Percentiles rank a stretch among this genome's conserved stretches.
phyloP scores from a whole-genome alignment of 2,113 vertebrate genomes.

The Datnioides undecimradiatus region DNA sequence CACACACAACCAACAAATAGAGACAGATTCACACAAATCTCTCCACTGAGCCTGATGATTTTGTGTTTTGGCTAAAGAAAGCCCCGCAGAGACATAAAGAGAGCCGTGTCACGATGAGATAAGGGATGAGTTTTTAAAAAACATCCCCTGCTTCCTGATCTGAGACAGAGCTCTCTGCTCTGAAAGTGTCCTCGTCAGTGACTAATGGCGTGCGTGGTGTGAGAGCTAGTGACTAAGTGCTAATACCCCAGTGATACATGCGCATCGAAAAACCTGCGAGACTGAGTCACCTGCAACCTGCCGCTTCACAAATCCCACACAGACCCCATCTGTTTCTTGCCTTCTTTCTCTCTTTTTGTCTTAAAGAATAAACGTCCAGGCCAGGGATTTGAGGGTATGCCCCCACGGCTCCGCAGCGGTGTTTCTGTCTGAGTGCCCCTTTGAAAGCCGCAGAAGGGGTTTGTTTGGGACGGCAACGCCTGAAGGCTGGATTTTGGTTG shows the following conservation, averaged over 20 bases:
- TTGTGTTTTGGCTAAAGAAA: conserved; percentile 13
- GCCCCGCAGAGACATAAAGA: conserved; percentile 20
- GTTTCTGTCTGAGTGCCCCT: conserved; percentile 42
- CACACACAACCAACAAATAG: conserved; percentile 19
- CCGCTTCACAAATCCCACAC: conserved; percentile 46
- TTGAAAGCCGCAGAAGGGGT: conserved; percentile 28
- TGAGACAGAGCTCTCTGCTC: conserved; percentile 35
- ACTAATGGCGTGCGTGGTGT: conserved; percentile 56
- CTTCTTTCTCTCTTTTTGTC: conserved; percentile 5
- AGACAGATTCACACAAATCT: conserved; percentile 24
- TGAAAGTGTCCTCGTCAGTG: conserved; percentile 58
- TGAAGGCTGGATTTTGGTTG: conserved; percentile 37
- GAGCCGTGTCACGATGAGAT: conserved; percentile 52
- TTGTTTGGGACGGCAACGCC: conserved; percentile 25
- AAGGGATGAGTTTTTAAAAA: conserved; percentile 46
- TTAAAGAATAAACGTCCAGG: conserved; percentile 18
- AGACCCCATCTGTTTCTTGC: conserved; percentile 21
- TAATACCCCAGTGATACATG: conserved; percentile 29
- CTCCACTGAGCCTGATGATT: conserved; percentile 17
- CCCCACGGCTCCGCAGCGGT: background rate
- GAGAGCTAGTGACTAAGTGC: conserved; percentile 60
- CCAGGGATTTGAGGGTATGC: conserved; percentile 18
- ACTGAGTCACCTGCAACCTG: conserved; percentile 63
- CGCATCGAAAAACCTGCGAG: conserved; percentile 30
- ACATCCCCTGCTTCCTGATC: conserved; percentile 44